These are phyloP conservation scores for Seira sanloemensis DNA, from an alignment of 2,888 invertebrate genomes.

Conservation along the genomic window DNA sequence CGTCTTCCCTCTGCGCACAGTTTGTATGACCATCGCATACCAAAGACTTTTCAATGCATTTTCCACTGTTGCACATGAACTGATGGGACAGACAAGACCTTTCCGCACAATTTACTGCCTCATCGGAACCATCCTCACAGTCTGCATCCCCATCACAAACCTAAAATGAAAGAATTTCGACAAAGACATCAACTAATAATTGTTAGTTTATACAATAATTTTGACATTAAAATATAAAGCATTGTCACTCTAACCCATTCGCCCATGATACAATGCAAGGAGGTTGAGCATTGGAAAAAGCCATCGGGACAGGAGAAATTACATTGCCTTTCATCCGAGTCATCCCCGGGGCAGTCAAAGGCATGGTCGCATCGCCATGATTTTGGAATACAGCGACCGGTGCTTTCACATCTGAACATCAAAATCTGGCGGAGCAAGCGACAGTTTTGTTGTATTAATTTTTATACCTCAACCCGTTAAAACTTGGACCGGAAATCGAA, in stretches of 20 bases:
- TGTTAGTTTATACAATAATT: neutral
- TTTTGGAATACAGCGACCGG: conserved; percentile 76
- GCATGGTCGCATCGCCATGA: conserved; percentile 77
- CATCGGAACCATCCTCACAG: conserved; percentile 78
- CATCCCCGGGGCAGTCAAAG: conserved; percentile 71
- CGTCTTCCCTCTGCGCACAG: conserved; percentile 59
- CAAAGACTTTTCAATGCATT: conserved; percentile 74
- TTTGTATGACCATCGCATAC: conserved; percentile 73
- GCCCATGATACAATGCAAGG: conserved; percentile 30
- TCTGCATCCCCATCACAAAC: conserved; percentile 79
- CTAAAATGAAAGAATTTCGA: conserved; percentile 1
- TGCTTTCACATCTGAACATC: conserved; percentile 75
- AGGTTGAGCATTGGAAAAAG: conserved; percentile 58
- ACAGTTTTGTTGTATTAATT: neutral
- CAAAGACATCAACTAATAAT: conserved; percentile 47
- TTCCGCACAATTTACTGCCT: conserved; percentile 71
- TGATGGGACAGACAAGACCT: conserved; percentile 75
- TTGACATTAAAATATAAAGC: no score
- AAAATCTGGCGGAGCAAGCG: conserved; percentile 48
- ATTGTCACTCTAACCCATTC: conserved; percentile 70
- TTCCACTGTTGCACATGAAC: conserved; percentile 81
- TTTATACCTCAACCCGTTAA: no score
- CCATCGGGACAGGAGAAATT: conserved; percentile 58
- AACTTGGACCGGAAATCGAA: neutral
- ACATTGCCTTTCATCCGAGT: conserved; percentile 76